These are phyloP conservation scores for Phytoseiulus persimilis DNA, from an alignment of 2,888 invertebrate species.

Conservation along the genomic window DNA sequence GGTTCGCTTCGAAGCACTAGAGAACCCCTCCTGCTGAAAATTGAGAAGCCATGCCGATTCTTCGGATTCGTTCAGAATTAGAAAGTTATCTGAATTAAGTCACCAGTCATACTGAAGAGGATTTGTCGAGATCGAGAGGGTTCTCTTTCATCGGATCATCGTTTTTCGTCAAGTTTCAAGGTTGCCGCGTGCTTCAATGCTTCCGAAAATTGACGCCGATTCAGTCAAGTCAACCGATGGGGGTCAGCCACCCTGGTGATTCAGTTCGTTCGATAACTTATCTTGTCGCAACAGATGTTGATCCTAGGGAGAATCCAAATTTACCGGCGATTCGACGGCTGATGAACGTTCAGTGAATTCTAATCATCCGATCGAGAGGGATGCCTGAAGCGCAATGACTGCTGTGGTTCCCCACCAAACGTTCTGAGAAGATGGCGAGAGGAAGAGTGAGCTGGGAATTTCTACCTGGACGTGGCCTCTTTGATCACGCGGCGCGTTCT, in stretches of 20 bases:
- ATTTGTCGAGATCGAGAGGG: background rate
- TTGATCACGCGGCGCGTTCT: too few relatives aligned
- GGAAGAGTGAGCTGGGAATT: too few relatives aligned
- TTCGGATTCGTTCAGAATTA: too few relatives aligned
- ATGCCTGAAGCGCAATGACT: background rate
- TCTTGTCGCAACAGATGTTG: background rate
- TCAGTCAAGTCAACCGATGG: background rate
- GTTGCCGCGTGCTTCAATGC: background rate
- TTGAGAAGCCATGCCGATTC: too few relatives aligned
- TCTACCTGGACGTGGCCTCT: too few relatives aligned
- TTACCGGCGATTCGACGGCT: background rate
- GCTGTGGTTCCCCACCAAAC: background rate
- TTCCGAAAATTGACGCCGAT: background rate
- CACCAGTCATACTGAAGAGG: background rate
- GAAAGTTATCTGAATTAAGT: too few relatives aligned
- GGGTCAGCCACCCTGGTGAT: background rate
- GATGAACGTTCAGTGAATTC: background rate
- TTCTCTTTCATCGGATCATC: background rate
- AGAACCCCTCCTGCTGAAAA: too few relatives aligned
- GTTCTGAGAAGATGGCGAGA: background rate
- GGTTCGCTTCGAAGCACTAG: too few relatives aligned
- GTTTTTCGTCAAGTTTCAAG: background rate
- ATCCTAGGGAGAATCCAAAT: background rate
- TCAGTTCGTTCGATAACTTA: background rate
- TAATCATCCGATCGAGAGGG: background rate